A percentile compares a stretch with the other conserved stretches of the same genome.
Evolutionary conservation across 37 sponge, comb jelly and placozoan genomes (phyloP).

Genomic region (Hexactinellida sp.): DNA sequence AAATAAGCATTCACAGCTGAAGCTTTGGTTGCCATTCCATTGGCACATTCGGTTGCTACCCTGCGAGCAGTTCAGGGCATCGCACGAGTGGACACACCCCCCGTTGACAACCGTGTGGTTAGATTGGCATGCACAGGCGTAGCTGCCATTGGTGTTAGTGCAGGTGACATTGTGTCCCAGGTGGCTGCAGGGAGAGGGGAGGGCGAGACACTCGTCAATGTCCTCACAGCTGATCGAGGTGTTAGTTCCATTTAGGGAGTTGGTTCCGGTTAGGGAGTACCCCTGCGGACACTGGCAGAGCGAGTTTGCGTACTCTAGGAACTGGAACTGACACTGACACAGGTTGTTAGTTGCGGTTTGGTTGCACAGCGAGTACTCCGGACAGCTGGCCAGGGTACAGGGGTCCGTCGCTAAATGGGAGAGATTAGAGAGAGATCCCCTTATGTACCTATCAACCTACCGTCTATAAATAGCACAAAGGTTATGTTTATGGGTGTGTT

Average conservation of each 20-base stretch:
- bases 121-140: background rate
- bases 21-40: background rate
- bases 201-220: background rate
- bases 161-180: background rate
- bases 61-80: background rate
- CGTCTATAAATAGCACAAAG: background rate
- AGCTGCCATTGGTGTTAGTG: background rate
- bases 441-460: background rate
- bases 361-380: background rate
- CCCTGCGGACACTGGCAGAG: background rate
- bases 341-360: background rate
- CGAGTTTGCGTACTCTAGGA: background rate
- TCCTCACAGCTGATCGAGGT: background rate
- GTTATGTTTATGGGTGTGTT: background rate
- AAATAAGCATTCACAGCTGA: background rate
- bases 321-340: background rate
- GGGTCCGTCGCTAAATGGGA: background rate
- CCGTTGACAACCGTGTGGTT: background rate
- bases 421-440: no score
- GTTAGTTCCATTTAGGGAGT: background rate
- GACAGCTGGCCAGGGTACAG: background rate
- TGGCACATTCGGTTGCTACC: background rate
- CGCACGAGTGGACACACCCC: background rate
- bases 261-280: background rate
- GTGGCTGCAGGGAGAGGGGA: background rate